Conservation (phyloP, 2,797 vertebrate species). For the Threskiornis aethiopicus region DNA sequence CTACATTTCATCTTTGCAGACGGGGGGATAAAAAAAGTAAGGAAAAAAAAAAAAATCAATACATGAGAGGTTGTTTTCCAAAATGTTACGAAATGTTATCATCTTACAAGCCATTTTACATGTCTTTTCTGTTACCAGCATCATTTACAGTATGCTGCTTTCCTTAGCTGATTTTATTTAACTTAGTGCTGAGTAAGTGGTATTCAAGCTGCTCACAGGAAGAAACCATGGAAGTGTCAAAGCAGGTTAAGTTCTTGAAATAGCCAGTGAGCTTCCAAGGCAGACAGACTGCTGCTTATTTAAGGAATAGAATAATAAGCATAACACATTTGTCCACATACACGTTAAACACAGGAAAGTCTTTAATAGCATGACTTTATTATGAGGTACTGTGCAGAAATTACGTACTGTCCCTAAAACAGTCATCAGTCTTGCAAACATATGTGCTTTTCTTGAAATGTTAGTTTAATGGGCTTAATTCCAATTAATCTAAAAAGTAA, state of each 20-base stretch:
- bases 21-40: not conserved
- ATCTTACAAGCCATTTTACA: constrained; percentile 54
- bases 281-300: not conserved
- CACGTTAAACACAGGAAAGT: not conserved
- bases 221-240: constrained; percentile 33
- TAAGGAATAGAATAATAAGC: not conserved
- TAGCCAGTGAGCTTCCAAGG: not conserved
- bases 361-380: not conserved
- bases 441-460: rapidly evolving
- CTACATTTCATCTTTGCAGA: constrained; percentile 33
- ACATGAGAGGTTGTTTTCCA: constrained; percentile 48
- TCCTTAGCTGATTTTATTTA: constrained; percentile 7
- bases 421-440: not conserved
- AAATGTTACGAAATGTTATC: constrained; percentile 49
- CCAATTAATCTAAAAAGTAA: not conserved
- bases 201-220: constrained; percentile 36
- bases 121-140: constrained; percentile 30
- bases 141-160: not conserved
- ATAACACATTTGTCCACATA: not conserved
- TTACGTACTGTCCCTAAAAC: not conserved
- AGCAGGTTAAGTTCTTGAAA: constrained; percentile 29
- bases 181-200: constrained; percentile 48
- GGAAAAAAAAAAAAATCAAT: constrained; percentile 40
- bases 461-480: not conserved
- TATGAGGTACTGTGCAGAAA: not conserved